A percentile compares a stretch with the other conserved stretches of the same genome.
Conservation (phyloP, 92 coral and sea anemone species). For the Phymanthus crucifer region DNA sequence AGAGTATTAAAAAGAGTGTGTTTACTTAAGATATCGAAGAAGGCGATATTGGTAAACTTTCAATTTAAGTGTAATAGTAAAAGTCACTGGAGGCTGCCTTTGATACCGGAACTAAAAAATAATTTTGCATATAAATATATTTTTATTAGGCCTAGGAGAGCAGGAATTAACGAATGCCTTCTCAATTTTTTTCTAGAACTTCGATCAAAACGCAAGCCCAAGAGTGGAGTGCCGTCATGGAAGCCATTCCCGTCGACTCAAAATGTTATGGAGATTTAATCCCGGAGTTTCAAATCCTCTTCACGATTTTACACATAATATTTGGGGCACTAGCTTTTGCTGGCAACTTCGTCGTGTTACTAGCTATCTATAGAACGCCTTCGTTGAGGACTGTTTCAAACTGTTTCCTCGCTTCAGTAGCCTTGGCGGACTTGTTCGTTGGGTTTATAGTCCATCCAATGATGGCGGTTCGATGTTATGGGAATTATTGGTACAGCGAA, state of each 20-base stretch:
- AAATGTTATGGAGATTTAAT: slow-evolving; percentile 19
- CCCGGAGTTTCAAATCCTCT: neutral
- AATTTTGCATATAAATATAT: too few species aligned
- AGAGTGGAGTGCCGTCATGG: neutral
- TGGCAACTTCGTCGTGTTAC: slow-evolving; percentile 44
- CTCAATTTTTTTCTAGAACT: neutral
- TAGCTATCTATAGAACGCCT: slow-evolving; percentile 47
- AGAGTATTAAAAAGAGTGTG: too few species aligned
- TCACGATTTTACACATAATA: slow-evolving; percentile 16
- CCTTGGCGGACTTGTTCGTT: slow-evolving; percentile 26
- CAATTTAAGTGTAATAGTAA: too few species aligned
- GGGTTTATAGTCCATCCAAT: slow-evolving; percentile 38
- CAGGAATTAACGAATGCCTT: neutral
- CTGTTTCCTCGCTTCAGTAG: slow-evolving; percentile 50
- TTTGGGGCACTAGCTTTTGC: slow-evolving; percentile 28
- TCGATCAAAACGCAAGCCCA: neutral
- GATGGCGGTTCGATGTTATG: slow-evolving; percentile 27
- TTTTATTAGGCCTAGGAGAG: neutral
- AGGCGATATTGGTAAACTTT: too few species aligned
- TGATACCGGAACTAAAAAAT: too few species aligned
- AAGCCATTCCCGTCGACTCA: neutral
- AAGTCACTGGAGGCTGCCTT: too few species aligned
- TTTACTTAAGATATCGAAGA: too few species aligned
- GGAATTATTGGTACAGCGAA: slow-evolving; percentile 39
- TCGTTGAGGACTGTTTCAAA: slow-evolving; percentile 52